Evolutionary conservation across 2,113 vertebrate species (phyloP).

Genomic region (Oryzias curvinotus): DNA sequence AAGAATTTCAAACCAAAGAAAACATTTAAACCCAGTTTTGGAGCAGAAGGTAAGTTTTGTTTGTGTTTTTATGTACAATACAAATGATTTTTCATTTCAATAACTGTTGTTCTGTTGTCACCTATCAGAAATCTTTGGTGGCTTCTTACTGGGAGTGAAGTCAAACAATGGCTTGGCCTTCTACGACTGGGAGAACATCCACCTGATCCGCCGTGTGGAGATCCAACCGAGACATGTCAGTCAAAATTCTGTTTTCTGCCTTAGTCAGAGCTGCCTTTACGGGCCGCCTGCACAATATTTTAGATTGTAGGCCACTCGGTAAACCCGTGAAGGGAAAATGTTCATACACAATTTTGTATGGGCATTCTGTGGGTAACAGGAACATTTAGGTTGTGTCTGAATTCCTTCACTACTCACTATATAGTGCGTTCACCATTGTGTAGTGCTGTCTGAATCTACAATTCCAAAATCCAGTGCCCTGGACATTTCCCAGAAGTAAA

Average conservation of each 20-base stretch:
- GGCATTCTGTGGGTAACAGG: too few species aligned
- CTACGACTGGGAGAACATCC: conserved; percentile 98
- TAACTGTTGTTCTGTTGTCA: not conserved
- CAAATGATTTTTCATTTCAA: not conserved
- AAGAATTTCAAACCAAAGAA: conserved; percentile 99
- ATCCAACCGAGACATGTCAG: conserved; percentile 95
- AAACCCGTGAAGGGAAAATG: too few species aligned
- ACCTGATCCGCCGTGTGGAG: conserved; percentile 95
- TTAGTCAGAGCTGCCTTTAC: not conserved
- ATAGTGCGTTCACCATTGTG: too few species aligned
- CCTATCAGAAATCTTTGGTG: conserved; percentile 91
- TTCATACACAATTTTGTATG: too few species aligned
- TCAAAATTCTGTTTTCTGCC: too few species aligned
- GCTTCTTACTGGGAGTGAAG: conserved; percentile 92
- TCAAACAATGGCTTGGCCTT: conserved; percentile 96
- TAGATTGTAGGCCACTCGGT: too few species aligned
- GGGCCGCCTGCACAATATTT: too few species aligned
- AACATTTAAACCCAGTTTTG: conserved; percentile 97
- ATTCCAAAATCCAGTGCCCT: too few species aligned
- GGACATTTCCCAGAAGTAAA: too few species aligned
- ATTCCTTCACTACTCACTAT: too few species aligned
- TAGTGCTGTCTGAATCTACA: too few species aligned
- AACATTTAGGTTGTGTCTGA: too few species aligned
- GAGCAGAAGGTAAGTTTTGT: conserved; percentile 87
- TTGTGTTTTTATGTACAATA: not conserved